phyloP scores from a whole-genome alignment of 2,888 invertebrate species.

The Lapara coniferarum region DNA sequence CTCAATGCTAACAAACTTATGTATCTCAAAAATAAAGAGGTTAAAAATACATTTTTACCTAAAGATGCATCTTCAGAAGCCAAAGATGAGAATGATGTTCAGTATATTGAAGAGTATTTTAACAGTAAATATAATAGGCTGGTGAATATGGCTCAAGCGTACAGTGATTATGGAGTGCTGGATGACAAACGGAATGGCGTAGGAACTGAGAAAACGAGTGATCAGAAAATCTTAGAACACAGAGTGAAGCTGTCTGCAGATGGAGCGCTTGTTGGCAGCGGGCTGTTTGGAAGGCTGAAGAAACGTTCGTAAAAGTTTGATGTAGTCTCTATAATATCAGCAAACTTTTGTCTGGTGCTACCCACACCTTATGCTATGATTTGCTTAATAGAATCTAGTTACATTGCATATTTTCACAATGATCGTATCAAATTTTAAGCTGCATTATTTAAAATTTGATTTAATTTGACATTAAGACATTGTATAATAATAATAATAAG shows the following conservation, averaged over 20 bases:
- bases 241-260: slow-evolving; percentile 41
- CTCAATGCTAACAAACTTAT: slow-evolving; percentile 38
- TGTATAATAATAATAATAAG: no score
- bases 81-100: slow-evolving; percentile 34
- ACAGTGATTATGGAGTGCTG: slow-evolving; percentile 75
- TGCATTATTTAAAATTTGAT: no score
- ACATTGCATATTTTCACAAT: no score
- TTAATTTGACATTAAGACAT: no score
- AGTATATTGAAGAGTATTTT: slow-evolving; percentile 65
- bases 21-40: slow-evolving; percentile 2
- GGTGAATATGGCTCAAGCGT: slow-evolving; percentile 67
- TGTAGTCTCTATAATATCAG: no score
- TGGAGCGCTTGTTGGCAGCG: slow-evolving; percentile 33
- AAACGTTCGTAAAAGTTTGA: slow-evolving; percentile 39
- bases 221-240: slow-evolving; percentile 36
- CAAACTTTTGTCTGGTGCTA: no score
- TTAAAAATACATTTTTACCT: slow-evolving; percentile 30
- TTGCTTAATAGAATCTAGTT: no score
- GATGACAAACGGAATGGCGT: slow-evolving; percentile 53
- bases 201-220: slow-evolving; percentile 43
- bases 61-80: slow-evolving; percentile 38
- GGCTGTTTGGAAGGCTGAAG: slow-evolving; percentile 38
- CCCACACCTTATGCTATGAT: no score
- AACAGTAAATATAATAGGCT: slow-evolving; percentile 56
- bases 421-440: no score